Conservation (phyloP, 2,888 invertebrate species). For the Leptinotarsa juncta region DNA sequence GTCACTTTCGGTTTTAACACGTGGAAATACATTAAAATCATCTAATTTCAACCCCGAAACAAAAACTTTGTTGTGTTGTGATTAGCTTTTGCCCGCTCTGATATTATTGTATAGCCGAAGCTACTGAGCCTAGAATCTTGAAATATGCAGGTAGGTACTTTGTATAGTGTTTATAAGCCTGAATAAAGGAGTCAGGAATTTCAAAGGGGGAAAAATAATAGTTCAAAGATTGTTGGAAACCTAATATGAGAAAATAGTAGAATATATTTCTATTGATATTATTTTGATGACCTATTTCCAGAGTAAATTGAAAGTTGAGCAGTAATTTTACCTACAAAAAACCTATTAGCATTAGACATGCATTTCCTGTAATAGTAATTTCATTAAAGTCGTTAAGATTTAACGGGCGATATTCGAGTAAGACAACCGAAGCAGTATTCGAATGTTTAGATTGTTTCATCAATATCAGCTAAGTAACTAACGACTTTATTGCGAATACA, state of each 20-base stretch:
- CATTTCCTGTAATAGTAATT: conserved; percentile 36
- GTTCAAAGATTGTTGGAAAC: background rate
- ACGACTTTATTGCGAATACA: conserved; percentile 21
- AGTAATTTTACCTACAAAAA: background rate
- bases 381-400: conserved; percentile 29
- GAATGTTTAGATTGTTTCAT: conserved; percentile 7
- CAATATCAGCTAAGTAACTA: background rate
- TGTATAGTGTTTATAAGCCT: too few relatives aligned
- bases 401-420: background rate
- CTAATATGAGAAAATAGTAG: background rate
- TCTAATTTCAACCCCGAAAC: too few relatives aligned
- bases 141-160: too few relatives aligned
- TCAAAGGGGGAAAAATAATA: too few relatives aligned
- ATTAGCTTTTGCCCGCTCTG: too few relatives aligned
- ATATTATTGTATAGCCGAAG: too few relatives aligned
- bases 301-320: conserved; percentile 14
- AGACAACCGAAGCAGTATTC: background rate
- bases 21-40: too few relatives aligned
- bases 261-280: background rate
- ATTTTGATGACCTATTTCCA: background rate
- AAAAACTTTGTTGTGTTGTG: too few relatives aligned
- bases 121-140: too few relatives aligned
- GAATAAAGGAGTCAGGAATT: too few relatives aligned
- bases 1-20: too few relatives aligned
- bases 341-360: conserved; percentile 32